phyloP scores from a whole-genome alignment of 2,113 vertebrate genomes.

The Equus przewalskii region DNA sequence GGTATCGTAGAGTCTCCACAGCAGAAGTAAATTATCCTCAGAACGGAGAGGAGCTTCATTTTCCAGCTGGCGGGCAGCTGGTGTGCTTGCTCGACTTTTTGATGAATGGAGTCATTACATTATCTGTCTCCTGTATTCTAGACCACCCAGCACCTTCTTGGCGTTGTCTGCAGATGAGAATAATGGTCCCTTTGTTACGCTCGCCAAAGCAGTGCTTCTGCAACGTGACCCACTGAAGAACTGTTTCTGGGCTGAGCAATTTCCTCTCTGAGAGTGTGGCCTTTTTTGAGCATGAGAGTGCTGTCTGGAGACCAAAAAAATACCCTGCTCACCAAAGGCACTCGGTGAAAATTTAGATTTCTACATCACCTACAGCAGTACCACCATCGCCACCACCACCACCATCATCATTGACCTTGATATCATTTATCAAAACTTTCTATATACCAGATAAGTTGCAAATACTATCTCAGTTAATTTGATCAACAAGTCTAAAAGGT shows the following conservation, averaged over 20 bases:
- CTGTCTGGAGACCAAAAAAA: not conserved
- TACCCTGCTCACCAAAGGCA: not conserved
- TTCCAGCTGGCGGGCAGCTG: constrained; percentile 90
- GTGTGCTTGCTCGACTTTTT: constrained; percentile 78
- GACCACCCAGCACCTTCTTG: constrained; percentile 88
- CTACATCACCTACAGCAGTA: too few relatives aligned
- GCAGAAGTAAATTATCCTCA: constrained; percentile 84
- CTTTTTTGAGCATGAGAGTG: not conserved
- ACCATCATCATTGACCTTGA: not conserved
- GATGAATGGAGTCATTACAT: constrained; percentile 86
- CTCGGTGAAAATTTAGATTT: not conserved
- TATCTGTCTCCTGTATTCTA: constrained; percentile 86
- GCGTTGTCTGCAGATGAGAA: constrained; percentile 74
- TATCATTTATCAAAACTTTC: not conserved
- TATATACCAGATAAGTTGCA: not conserved
- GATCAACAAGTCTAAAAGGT: not conserved
- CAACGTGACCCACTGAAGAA: constrained; percentile 78
- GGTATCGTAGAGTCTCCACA: constrained; percentile 80
- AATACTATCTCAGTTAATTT: not conserved
- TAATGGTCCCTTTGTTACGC: constrained; percentile 86
- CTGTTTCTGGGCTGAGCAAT: constrained; percentile 80
- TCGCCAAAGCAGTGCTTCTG: constrained; percentile 79
- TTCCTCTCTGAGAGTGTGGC: constrained; percentile 69
- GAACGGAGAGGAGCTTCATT: constrained; percentile 80
- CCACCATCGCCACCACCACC: rapidly evolving